Conservation (phyloP, 2,113 vertebrate genomes). For the Apodemus sylvaticus region DNA sequence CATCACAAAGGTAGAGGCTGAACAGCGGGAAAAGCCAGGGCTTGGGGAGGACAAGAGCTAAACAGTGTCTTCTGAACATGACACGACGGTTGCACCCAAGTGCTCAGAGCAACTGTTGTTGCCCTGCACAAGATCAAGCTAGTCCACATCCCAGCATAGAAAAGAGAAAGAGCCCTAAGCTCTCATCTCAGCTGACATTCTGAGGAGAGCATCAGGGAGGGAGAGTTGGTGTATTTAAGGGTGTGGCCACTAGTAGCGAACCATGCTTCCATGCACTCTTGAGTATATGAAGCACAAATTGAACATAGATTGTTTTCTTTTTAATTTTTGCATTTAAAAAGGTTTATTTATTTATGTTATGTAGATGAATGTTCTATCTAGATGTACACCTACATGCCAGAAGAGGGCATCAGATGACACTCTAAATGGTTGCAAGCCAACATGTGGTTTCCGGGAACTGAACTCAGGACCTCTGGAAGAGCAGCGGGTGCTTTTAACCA, state of each 20-base stretch:
- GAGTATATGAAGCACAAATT: background rate
- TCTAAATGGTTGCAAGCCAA: too few species aligned
- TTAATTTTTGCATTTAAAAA: too few species aligned
- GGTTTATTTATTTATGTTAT: too few species aligned
- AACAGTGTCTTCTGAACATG: background rate
- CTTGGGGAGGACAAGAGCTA: background rate
- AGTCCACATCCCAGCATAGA: background rate
- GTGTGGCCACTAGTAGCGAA: background rate
- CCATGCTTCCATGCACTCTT: background rate
- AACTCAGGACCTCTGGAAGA: too few species aligned
- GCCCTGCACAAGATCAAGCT: background rate
- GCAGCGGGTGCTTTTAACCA: too few species aligned
- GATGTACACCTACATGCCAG: too few species aligned
- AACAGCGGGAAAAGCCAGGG: background rate
- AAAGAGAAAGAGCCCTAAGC: background rate
- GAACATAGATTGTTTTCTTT: background rate
- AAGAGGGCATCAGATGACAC: too few species aligned
- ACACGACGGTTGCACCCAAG: background rate
- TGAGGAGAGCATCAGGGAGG: too few species aligned
- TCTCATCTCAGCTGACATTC: background rate
- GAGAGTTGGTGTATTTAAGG: background rate
- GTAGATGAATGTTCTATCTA: too few species aligned
- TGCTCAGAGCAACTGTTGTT: background rate
- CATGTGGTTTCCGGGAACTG: too few species aligned
- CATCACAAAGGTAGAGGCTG: background rate